Base-by-base conservation (phyloP, 2,888 invertebrate species). In the Tolmerus cingulatus region DNA sequence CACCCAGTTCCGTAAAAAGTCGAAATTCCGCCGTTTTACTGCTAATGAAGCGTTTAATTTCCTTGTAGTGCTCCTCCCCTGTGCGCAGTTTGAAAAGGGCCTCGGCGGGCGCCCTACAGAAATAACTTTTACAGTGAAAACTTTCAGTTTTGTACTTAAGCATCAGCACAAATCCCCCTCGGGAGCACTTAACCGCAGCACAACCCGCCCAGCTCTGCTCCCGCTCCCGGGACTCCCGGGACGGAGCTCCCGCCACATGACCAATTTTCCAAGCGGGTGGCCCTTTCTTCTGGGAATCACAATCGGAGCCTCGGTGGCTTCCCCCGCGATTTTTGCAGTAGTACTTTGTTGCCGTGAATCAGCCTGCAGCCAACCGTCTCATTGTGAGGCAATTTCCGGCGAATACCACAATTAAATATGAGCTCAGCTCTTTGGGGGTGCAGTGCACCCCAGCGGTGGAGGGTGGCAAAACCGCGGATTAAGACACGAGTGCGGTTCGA, bases 301-400 rank as follows among this genome's bases (percentile, higher is more conserved):
- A 55, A 82, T 82, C 37, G 78, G 23, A 40, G 55, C 9, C 57
- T 19, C 81, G 55, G 27, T 34, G 27, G n/a, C 51, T 19, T 19
- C n/a, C 51, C 51, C 7, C 19, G 51, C 57, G 57, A 55, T 82
- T 66, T 82, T 57, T 57, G 57, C 57, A 82, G 16, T 23, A 14
- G 30, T 66, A 82, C 37, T 82, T 57, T 82, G 57, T 82, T 19
- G 57, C 82, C 57, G 57, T 66, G 19, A 82, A 82, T 82, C 82
- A 82, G 34, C 51, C 34, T 34, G 57, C 34, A 82, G 82, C 57
- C 82, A 57, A 82, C 37, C 82, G 55, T 19, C 57, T 82, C 82
- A 82, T 82, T 82, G 82, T 57, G 19, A 66, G 19, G 57, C 82
- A 57, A 82, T 82, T 82, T 82, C 57, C 82, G 34, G 37, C 55